Percentiles rank a stretch among this genome's conserved stretches.
Evolutionary conservation across 1,140 invertebrate species (phyloP).

Genomic region (Idris sp.): DNA sequence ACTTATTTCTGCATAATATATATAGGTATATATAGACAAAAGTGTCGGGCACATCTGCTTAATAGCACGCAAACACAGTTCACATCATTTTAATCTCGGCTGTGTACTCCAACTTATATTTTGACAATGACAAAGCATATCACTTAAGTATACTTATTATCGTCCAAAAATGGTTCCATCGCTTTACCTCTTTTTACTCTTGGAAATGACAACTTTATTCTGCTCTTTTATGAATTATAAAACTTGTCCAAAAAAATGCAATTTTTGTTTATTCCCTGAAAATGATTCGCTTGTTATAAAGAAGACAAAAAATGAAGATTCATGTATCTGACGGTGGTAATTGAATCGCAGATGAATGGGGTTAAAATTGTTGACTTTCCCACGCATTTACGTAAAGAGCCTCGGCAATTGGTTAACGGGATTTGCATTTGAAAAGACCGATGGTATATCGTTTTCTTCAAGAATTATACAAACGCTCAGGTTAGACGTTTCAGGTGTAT

Average conservation of each 20-base stretch:
- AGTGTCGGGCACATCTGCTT: conserved; percentile 52
- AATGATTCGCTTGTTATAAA: too few species aligned
- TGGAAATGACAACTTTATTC: too few species aligned
- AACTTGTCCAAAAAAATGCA: too few species aligned
- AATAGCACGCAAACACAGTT: conserved; percentile 47
- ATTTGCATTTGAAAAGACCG: conserved; percentile 14
- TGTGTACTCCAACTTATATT: conserved; percentile 22
- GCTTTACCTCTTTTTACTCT: background rate
- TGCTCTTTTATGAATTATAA: too few species aligned
- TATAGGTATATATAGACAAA: conserved; percentile 45
- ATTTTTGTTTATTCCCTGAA: too few species aligned
- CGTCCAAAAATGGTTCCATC: conserved; percentile 8
- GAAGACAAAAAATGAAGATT: conserved; percentile 12
- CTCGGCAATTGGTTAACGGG: conserved; percentile 42
- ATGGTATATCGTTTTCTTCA: conserved; percentile 14
- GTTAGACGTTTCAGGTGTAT: too few species aligned
- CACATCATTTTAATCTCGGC: conserved; percentile 42
- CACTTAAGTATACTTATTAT: conserved; percentile 28
- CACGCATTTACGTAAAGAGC: conserved; percentile 38
- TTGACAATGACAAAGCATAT: conserved; percentile 38
- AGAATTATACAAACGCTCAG: conserved; percentile 16
- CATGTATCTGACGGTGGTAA: conserved; percentile 10
- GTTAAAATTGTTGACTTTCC: conserved; percentile 45
- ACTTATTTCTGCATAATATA: conserved; percentile 44
- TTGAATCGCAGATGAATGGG: conserved; percentile 20